Conservation (phyloP, 64 coral and sea anemone species). For the Montipora cactus region DNA sequence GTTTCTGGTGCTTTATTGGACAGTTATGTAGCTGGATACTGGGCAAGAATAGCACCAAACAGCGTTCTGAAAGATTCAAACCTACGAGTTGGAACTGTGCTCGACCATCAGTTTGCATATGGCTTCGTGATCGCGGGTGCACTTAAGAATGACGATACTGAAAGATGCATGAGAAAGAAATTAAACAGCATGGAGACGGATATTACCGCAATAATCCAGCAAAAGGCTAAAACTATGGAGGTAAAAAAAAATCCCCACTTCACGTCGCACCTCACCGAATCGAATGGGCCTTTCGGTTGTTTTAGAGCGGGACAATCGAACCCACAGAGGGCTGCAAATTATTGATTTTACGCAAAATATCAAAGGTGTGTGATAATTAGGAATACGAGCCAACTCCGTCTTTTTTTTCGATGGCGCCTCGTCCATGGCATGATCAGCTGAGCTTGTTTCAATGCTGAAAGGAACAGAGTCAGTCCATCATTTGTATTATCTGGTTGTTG, state of each 20-base stretch:
- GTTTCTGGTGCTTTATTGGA: conserved; percentile 83
- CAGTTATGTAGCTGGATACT: conserved; percentile 98
- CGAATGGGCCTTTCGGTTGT: no score
- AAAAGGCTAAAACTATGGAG: conserved; percentile 93
- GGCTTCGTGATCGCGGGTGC: conserved; percentile 91
- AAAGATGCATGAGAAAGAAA: conserved; percentile 93
- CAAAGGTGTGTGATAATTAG: no score
- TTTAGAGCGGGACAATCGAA: no score
- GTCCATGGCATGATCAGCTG: no score
- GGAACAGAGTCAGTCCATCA: no score
- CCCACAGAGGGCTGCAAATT: no score
- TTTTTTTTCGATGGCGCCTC: no score
- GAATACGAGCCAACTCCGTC: no score
- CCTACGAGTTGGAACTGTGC: conserved; percentile 90
- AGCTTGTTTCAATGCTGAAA: no score
- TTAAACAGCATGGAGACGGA: conserved; percentile 99
- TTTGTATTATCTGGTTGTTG: no score
- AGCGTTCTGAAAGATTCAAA: conserved; percentile 38
- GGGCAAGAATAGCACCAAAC: conserved; percentile 73
- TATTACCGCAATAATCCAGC: conserved; percentile 90
- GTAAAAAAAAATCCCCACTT: conserved; percentile 53
- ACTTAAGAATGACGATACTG: conserved; percentile 56
- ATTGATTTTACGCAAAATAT: no score
- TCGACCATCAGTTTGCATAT: conserved; percentile 99
- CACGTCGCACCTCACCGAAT: no score